Conservation (phyloP, 2,113 vertebrate species). For the Rhodinocichla rosea region DNA sequence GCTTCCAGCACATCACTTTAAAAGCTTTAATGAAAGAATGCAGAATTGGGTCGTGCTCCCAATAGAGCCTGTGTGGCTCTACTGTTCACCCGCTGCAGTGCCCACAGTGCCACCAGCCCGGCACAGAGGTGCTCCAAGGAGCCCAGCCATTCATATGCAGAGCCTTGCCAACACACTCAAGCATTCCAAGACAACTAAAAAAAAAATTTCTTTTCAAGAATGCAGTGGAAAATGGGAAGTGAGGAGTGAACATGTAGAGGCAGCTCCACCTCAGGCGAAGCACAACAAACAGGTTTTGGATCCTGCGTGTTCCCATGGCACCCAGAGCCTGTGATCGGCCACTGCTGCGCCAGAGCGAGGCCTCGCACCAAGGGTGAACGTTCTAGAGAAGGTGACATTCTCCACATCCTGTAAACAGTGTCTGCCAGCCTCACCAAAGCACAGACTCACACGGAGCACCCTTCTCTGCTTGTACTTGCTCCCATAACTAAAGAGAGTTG, state of each 20-base stretch:
- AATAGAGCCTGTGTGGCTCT: not conserved
- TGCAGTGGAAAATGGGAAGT: not conserved
- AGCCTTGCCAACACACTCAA: not conserved
- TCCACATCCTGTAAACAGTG: not conserved
- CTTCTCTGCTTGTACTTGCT: not conserved
- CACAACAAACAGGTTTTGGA: not conserved
- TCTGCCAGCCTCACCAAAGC: not conserved
- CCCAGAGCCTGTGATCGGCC: fast-evolving
- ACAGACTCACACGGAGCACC: fast-evolving
- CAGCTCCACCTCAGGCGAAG: not conserved
- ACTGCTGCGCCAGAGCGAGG: fast-evolving
- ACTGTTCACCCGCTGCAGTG: fast-evolving
- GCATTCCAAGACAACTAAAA: not conserved
- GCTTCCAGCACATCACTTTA: not conserved
- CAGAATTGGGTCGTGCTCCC: not conserved
- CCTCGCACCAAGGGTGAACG: fast-evolving
- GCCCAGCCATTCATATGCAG: fast-evolving
- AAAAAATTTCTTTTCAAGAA: not conserved
- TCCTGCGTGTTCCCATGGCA: fast-evolving
- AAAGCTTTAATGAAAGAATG: not conserved
- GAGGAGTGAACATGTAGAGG: not conserved
- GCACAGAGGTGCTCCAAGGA: fast-evolving
- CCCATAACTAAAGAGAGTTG: fast-evolving
- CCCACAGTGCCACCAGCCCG: fast-evolving
- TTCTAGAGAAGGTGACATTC: not conserved